Evolutionary conservation across 2,113 vertebrate genomes (phyloP).

Genomic region (Malaclemys terrapin): DNA sequence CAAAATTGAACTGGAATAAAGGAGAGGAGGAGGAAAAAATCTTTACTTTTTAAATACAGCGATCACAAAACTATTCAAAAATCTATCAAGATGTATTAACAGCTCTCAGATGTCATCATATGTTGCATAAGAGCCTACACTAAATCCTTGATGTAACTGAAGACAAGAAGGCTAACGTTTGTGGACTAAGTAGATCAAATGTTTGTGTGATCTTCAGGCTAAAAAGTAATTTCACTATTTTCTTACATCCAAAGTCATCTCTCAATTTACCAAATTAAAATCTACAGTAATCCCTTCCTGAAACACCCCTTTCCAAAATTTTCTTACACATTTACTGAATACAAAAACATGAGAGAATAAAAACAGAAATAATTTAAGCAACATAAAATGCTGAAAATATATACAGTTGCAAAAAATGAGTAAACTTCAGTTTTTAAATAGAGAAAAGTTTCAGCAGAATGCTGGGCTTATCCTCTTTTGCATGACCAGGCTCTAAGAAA

Average conservation of each 20-base stretch:
- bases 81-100: background rate
- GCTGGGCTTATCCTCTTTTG: background rate
- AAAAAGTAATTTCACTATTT: background rate
- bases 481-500: background rate
- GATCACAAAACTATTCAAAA: constrained; percentile 4
- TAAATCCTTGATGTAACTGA: background rate
- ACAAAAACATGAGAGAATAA: background rate
- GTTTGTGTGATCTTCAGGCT: rapidly evolving
- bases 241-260: background rate
- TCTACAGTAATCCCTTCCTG: background rate
- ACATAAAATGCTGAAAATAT: background rate
- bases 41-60: constrained; percentile 5
- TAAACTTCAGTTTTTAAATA: background rate
- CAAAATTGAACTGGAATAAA: constrained; percentile 93
- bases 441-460: too few species aligned
- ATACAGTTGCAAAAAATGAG: background rate
- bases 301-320: background rate
- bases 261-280: background rate
- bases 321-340: background rate
- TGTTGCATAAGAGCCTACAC: background rate
- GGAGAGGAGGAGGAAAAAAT: background rate
- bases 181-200: background rate
- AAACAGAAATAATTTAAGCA: background rate
- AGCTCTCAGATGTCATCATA: background rate
- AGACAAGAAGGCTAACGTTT: background rate